Base-by-base conservation (phyloP, 2,113 vertebrate species). In the Paramisgurnus dabryanus region DNA sequence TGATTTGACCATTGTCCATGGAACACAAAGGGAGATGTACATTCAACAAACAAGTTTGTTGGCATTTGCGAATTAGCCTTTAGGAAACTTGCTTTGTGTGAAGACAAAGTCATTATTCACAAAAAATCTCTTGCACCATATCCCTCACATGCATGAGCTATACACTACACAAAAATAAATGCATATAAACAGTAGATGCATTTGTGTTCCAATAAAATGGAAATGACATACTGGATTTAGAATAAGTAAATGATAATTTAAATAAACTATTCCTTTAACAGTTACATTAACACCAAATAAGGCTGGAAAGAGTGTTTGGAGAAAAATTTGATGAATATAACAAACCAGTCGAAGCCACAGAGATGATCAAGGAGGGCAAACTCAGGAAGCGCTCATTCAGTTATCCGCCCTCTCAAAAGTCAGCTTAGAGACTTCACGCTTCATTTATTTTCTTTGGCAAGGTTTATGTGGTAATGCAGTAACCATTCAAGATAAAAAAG, bases 381-480 rank as follows among this genome's bases (percentile, higher is more conserved):
- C 68, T 39, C 47, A 8, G 53, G 47, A 71, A 17, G 27, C 13
- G 34, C 27, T 40, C 5, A 7, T 71, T 55, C 39, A 39, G 27
- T 53, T 68, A 10, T 78, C 40, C 41, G 27, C 39, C 41, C 39
- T 78, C 66, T 71, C 49, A 57, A 71, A 34, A 47, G 22, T 67
- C 41, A 34, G 18, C 57, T 68, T 67, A 22, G 65, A 78, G 50
- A 58, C 27, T 15, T 55, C 13, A 11, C 3, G 7, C 69, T 71
- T 34, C 39, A 39, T 71, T 71, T 71, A 72, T 17, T 39, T 40
- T 72, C n/a, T 55, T 57, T 9, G 50, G 70, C 70, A 78, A 41
- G n/a, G 13, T 78, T 78, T 79, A 53, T 78, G 58, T 10, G n/a
- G 57, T 69, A 69, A 13, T 47, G 50, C 64, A 45, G 45, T 47